phyloP scores from a whole-genome alignment of 1,140 invertebrate genomes.

The Venturia canescens region DNA sequence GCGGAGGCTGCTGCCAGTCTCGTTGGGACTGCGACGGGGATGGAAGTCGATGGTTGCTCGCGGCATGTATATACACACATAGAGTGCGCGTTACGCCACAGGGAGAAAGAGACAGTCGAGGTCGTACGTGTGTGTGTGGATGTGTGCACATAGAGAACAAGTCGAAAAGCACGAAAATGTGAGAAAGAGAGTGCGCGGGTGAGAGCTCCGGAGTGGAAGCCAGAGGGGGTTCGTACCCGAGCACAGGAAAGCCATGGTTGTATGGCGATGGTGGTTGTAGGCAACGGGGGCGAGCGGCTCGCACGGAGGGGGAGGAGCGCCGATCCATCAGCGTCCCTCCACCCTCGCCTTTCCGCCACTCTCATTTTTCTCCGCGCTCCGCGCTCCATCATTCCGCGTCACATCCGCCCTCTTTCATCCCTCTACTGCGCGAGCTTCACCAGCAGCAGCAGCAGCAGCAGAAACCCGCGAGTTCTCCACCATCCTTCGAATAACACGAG shows the following conservation, averaged over 20 bases:
- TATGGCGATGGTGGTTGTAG: conserved; percentile 58
- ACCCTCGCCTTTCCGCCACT: conserved; percentile 77
- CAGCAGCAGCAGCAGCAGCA: conserved; percentile 3
- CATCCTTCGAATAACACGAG: not conserved
- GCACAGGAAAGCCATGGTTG: conserved; percentile 1
- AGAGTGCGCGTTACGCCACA: conserved; percentile 25
- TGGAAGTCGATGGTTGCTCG: conserved; percentile 46
- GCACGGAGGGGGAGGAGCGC: conserved; percentile 72
- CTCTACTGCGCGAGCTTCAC: conserved; percentile 54
- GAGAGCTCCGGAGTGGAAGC: conserved; percentile 14
- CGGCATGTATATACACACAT: conserved; percentile 13
- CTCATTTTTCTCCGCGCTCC: conserved; percentile 77
- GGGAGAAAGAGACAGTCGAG: conserved; percentile 38
- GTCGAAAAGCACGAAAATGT: conserved; percentile 39
- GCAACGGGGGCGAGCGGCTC: conserved; percentile 54
- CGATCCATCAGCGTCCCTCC: conserved; percentile 77
- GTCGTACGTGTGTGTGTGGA: not conserved
- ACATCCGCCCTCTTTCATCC: conserved; percentile 77
- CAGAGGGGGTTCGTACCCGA: conserved; percentile 14
- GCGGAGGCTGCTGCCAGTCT: conserved; percentile 39
- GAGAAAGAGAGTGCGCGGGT: conserved; percentile 43
- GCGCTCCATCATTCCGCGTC: conserved; percentile 77
- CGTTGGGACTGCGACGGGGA: conserved; percentile 58
- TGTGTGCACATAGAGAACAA: not conserved
- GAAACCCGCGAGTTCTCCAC: conserved; percentile 36